Evolutionary conservation across 2,888 invertebrate genomes (phyloP).

Genomic region (Plusia festucae): DNA sequence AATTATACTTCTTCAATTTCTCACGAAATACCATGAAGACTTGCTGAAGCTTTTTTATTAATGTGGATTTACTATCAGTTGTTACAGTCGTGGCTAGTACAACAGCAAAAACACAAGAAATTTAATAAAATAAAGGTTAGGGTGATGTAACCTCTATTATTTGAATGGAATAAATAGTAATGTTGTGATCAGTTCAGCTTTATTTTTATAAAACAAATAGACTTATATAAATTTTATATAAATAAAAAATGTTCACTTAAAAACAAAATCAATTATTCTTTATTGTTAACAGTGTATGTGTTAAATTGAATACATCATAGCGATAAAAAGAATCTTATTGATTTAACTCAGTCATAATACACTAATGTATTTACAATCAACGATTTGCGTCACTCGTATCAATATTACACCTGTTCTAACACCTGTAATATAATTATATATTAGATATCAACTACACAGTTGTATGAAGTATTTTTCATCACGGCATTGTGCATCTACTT

Average conservation of each 20-base stretch:
- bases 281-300: conserved; percentile 31
- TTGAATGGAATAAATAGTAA: background rate
- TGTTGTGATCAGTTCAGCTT: background rate
- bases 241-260: background rate
- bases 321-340: conserved; percentile 57
- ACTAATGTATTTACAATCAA: conserved; percentile 57
- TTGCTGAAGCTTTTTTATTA: background rate
- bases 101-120: background rate
- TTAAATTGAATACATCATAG: conserved; percentile 30
- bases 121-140: background rate
- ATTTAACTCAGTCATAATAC: conserved; percentile 61
- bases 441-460: conserved; percentile 13
- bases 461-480: background rate
- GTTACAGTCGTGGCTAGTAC: background rate
- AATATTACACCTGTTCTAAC: conserved; percentile 68
- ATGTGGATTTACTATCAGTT: background rate
- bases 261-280: conserved; percentile 35
- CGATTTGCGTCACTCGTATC: conserved; percentile 64
- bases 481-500: background rate
- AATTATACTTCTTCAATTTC: conserved; percentile 35
- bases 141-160: background rate
- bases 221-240: background rate
- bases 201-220: too few relatives aligned
- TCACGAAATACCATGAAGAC: conserved; percentile 27
- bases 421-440: conserved; percentile 30